These are phyloP conservation scores for Chorisops tibialis DNA, from an alignment of 2,888 invertebrate species.

Conservation along the genomic window DNA sequence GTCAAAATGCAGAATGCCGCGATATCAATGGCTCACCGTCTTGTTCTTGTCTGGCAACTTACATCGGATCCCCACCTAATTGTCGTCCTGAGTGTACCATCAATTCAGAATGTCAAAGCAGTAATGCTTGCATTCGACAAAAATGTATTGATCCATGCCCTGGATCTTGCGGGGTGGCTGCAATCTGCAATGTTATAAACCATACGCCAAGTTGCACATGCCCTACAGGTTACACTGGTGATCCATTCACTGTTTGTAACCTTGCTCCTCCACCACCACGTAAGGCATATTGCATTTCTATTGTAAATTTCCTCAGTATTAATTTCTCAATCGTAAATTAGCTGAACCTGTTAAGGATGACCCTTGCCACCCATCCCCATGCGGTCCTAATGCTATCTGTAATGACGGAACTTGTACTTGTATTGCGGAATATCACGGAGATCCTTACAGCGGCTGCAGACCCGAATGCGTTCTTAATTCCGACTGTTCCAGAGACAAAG, in stretches of 20 bases:
- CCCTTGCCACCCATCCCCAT: constrained; percentile 74
- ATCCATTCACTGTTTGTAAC: constrained; percentile 55
- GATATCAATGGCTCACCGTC: constrained; percentile 60
- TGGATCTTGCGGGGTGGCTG: constrained; percentile 65
- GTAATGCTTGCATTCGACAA: constrained; percentile 69
- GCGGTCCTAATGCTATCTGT: constrained; percentile 71
- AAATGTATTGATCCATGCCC: constrained; percentile 72
- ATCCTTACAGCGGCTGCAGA: constrained; percentile 69
- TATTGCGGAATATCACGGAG: constrained; percentile 67
- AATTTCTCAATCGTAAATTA: constrained; percentile 15
- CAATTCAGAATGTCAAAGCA: constrained; percentile 68
- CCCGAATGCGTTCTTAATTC: constrained; percentile 75
- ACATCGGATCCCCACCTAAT: constrained; percentile 68
- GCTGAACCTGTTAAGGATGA: constrained; percentile 36
- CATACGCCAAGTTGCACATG: constrained; percentile 70
- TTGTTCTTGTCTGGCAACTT: constrained; percentile 64
- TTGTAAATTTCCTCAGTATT: constrained; percentile 5
- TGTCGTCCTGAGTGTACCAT: constrained; percentile 72
- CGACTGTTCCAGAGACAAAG: constrained; percentile 65
- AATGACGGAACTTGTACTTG: constrained; percentile 68
- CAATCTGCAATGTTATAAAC: constrained; percentile 63
- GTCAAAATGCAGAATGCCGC: constrained; percentile 63
- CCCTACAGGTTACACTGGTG: constrained; percentile 57
- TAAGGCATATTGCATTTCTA: constrained; percentile 36
- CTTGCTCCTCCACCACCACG: constrained; percentile 43